Percentiles rank a stretch among this genome's conserved stretches.
phyloP scores from a whole-genome alignment of 2,888 invertebrate genomes.

The Chrysolina americana region DNA sequence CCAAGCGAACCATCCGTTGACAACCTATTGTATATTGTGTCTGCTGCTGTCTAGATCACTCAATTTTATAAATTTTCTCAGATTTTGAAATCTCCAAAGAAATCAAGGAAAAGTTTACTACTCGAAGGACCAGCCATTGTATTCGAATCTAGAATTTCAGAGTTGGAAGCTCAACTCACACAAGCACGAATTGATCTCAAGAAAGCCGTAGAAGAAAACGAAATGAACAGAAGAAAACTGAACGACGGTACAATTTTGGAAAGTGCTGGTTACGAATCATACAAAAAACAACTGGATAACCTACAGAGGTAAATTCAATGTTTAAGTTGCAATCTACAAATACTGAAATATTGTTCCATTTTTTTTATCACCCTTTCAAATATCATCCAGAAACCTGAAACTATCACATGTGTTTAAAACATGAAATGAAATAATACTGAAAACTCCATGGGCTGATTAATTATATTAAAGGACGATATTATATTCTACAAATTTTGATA shows the following conservation, averaged over 20 bases:
- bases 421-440: too few species aligned
- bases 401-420: too few species aligned
- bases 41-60: not conserved
- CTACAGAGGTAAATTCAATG: slow-evolving; percentile 74
- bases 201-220: slow-evolving; percentile 80
- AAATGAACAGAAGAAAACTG: slow-evolving; percentile 70
- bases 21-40: too few species aligned
- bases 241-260: slow-evolving; percentile 69
- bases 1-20: too few species aligned
- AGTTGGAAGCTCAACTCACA: slow-evolving; percentile 86
- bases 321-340: not conserved
- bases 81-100: slow-evolving; percentile 60
- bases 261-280: slow-evolving; percentile 75
- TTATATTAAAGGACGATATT: too few species aligned
- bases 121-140: slow-evolving; percentile 85
- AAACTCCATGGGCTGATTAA: too few species aligned
- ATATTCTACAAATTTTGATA: too few species aligned
- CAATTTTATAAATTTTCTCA: slow-evolving; percentile 32
- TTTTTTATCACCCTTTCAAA: too few species aligned
- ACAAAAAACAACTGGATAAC: slow-evolving; percentile 80
- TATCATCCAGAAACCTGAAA: too few species aligned
- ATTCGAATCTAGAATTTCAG: slow-evolving; percentile 87
- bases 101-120: slow-evolving; percentile 57
- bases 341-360: too few species aligned
- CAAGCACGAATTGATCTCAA: slow-evolving; percentile 84